These are phyloP conservation scores for Drosophila serrata DNA, from an alignment of 1,140 invertebrate species.

Conservation along the genomic window DNA sequence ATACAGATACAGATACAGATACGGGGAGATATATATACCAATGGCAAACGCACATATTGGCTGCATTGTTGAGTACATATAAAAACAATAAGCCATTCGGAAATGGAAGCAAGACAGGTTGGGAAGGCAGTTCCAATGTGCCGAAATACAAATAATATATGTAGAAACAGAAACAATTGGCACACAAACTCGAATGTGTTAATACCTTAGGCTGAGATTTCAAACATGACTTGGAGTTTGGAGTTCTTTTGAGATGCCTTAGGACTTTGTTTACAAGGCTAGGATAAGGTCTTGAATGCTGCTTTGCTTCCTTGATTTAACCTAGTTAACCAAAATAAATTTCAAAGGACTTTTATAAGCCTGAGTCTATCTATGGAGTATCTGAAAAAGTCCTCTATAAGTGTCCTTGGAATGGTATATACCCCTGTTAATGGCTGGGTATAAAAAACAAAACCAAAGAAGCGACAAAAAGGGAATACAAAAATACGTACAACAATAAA, in stretches of 20 bases:
- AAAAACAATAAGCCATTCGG: slow-evolving; percentile 76
- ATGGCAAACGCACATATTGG: slow-evolving; percentile 7
- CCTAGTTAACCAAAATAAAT: no score
- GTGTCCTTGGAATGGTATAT: slow-evolving; percentile 20
- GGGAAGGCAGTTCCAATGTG: slow-evolving; percentile 15
- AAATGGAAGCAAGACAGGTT: not conserved
- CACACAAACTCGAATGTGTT: not conserved
- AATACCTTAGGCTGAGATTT: not conserved
- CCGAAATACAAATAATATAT: slow-evolving; percentile 22
- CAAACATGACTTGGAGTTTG: not conserved
- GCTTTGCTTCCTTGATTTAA: no score
- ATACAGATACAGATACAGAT: slow-evolving; percentile 19
- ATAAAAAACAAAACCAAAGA: slow-evolving; percentile 32
- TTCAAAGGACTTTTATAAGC: no score
- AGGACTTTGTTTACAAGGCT: no score
- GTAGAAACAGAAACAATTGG: no score
- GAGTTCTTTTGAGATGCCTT: no score
- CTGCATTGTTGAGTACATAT: slow-evolving; percentile 63
- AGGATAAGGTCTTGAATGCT: no score
- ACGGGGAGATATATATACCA: not conserved
- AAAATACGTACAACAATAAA: slow-evolving; percentile 77
- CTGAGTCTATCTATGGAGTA: no score
- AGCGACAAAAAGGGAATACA: slow-evolving; percentile 23
- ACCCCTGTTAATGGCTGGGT: slow-evolving; percentile 12
- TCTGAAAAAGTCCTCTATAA: no score